A percentile compares a stretch with the other conserved stretches of the same genome.
phyloP scores from a whole-genome alignment of 2,113 vertebrate genomes.

The Ariopsis seemanni region DNA sequence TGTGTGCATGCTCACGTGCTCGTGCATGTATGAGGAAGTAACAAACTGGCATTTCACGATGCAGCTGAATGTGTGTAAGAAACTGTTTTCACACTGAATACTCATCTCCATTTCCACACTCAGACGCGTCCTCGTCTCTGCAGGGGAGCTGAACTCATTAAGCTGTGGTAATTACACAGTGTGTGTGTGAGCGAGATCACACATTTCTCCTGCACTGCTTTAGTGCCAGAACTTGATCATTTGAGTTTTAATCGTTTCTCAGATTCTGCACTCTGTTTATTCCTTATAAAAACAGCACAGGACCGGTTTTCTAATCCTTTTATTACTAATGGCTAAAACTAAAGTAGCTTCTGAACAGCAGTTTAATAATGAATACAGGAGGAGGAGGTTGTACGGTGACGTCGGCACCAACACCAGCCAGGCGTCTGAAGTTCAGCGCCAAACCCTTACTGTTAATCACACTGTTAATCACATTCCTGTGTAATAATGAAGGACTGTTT shows the following conservation, averaged over 20 bases:
- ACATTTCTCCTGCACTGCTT: background rate
- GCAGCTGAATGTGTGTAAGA: background rate
- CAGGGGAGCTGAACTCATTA: background rate
- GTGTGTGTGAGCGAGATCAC: background rate
- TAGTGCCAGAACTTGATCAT: constrained; percentile 4
- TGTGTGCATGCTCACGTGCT: background rate
- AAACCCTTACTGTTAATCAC: background rate
- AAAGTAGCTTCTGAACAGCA: background rate
- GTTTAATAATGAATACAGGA: background rate
- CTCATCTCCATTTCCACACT: background rate
- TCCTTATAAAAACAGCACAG: background rate
- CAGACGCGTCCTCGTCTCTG: background rate
- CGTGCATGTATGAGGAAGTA: background rate
- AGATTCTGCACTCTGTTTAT: background rate
- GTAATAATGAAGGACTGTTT: background rate
- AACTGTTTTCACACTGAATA: constrained; percentile 16
- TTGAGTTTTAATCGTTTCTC: background rate
- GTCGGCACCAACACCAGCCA: background rate
- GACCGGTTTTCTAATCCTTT: background rate
- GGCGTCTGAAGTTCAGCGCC: background rate
- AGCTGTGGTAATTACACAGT: background rate
- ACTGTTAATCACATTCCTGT: background rate
- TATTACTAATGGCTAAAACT: background rate
- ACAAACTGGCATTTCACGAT: background rate
- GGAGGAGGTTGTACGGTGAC: background rate